Evolutionary conservation across 2,797 vertebrate genomes (phyloP).

Genomic region (Centropyge bicolor): DNA sequence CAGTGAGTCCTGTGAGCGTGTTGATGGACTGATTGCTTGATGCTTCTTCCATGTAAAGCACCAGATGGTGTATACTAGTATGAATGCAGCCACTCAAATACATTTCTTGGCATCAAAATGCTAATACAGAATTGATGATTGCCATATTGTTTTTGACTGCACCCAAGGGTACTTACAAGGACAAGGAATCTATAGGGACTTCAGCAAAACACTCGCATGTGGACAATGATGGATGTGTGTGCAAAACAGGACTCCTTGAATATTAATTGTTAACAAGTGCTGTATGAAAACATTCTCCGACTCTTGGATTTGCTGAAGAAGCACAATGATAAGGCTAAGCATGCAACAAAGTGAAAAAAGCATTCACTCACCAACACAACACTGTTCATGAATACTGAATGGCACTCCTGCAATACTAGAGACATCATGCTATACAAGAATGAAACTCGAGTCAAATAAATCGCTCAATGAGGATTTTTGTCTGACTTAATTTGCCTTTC

Average conservation of each 20-base stretch:
- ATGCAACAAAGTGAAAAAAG: conserved; percentile 24
- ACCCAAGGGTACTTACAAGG: conserved; percentile 51
- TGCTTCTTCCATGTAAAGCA: conserved; percentile 25
- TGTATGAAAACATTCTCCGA: conserved; percentile 30
- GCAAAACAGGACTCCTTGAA: conserved; percentile 40
- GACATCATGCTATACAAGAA: conserved; percentile 35
- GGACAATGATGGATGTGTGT: conserved; percentile 59
- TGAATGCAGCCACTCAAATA: conserved; percentile 61
- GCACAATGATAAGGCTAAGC: not conserved
- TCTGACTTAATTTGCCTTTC: conserved; percentile 46
- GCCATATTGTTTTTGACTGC: conserved; percentile 63
- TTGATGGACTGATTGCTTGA: conserved; percentile 49
- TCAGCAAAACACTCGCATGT: conserved; percentile 41
- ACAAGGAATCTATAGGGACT: conserved; percentile 58
- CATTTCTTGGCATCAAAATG: conserved; percentile 51
- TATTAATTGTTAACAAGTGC: conserved; percentile 49
- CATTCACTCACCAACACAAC: conserved; percentile 26
- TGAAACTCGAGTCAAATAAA: conserved; percentile 36
- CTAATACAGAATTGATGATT: conserved; percentile 67
- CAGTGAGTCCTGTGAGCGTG: conserved; percentile 21
- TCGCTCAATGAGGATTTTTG: conserved; percentile 28
- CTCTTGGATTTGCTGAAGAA: conserved; percentile 9
- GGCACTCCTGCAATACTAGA: conserved; percentile 19
- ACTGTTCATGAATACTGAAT: conserved; percentile 41
- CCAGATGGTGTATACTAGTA: conserved; percentile 55